A percentile compares a stretch with the other conserved stretches of the same genome.
Evolutionary conservation across 2,888 invertebrate species (phyloP).

Genomic region (Perizoma affinitatum): DNA sequence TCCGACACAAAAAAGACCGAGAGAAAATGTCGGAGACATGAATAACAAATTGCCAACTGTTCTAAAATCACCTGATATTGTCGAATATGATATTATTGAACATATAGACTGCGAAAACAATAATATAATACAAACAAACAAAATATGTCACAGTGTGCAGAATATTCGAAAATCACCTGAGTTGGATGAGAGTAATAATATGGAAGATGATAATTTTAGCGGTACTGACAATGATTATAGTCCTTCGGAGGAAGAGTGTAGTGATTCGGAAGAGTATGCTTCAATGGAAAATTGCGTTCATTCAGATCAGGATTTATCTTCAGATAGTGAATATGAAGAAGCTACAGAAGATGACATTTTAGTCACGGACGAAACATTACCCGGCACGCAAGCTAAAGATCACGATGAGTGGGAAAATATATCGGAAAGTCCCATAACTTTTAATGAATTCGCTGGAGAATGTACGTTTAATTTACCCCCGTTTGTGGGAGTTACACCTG

Average conservation of each 20-base stretch:
- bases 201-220: conserved; percentile 31
- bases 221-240: conserved; percentile 23
- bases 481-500: conserved; percentile 16
- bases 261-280: conserved; percentile 32
- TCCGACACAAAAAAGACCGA: conserved; percentile 24
- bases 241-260: conserved; percentile 29
- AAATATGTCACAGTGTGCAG: conserved; percentile 30
- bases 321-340: conserved; percentile 28
- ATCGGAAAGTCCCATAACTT: conserved; percentile 28
- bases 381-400: conserved; percentile 30
- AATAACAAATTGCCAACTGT: conserved; percentile 36
- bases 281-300: conserved; percentile 29
- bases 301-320: conserved; percentile 29
- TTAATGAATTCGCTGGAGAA: conserved; percentile 34
- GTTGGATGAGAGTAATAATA: conserved; percentile 32
- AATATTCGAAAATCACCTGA: conserved; percentile 34
- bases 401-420: conserved; percentile 37
- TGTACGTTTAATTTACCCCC: conserved; percentile 30
- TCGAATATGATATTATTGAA: conserved; percentile 34
- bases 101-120: conserved; percentile 29
- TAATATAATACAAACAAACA: conserved; percentile 29
- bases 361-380: conserved; percentile 29
- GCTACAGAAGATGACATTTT: conserved; percentile 30
- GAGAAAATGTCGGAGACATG: conserved; percentile 28
- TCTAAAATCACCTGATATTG: conserved; percentile 31